phyloP scores from a whole-genome alignment of 2,113 vertebrate genomes.

The Mobula birostris region DNA sequence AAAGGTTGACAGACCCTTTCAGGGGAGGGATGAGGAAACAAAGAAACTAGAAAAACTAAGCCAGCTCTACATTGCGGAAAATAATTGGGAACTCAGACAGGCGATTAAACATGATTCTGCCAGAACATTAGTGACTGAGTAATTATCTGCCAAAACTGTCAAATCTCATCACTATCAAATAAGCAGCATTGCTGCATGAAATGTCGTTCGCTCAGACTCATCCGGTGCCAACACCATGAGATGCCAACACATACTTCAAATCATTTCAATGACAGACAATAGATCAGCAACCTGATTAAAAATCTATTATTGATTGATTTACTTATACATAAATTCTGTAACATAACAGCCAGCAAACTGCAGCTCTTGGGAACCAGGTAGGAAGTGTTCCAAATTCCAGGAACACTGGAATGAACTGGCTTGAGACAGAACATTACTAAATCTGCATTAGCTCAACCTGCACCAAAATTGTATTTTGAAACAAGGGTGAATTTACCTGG shows the following conservation, averaged over 20 bases:
- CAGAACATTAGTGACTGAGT: not conserved
- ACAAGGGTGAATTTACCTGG: constrained; percentile 57
- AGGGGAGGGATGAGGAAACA: not conserved
- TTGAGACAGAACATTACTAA: not conserved
- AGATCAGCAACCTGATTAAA: not conserved
- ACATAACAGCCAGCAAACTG: not conserved
- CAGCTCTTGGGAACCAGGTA: not conserved
- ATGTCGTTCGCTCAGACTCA: not conserved
- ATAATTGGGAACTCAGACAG: not conserved
- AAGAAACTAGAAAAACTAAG: not conserved
- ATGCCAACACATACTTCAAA: not conserved
- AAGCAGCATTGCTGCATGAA: not conserved
- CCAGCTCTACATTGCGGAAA: not conserved
- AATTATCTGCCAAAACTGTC: not conserved
- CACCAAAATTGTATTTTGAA: not conserved
- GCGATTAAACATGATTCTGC: not conserved
- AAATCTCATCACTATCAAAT: not conserved
- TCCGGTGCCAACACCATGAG: not conserved
- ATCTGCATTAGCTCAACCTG: not conserved
- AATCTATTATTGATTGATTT: not conserved
- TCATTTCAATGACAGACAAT: not conserved
- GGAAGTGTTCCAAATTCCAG: not conserved
- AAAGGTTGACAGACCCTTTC: too few species aligned
- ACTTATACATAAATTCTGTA: too few species aligned
- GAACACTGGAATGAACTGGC: not conserved